These are phyloP conservation scores for Gopherus evgoodei DNA, from an alignment of 2,113 vertebrate genomes.

Conservation along the genomic window DNA sequence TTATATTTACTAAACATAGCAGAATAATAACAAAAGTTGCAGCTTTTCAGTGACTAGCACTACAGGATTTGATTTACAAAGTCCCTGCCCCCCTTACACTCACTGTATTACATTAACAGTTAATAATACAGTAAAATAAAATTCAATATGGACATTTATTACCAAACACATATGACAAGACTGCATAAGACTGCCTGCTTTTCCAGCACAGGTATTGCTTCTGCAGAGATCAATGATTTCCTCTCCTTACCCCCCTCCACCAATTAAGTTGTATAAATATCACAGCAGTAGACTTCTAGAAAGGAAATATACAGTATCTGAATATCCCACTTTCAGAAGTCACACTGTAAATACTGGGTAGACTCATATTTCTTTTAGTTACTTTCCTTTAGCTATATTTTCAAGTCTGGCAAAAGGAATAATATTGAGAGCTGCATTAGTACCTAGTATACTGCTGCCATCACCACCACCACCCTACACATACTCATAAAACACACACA, in stretches of 20 bases:
- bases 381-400: constrained; percentile 51
- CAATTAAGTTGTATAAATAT: constrained; percentile 52
- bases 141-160: constrained; percentile 50
- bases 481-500: constrained; percentile 31
- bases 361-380: constrained; percentile 33
- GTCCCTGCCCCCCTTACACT: constrained; percentile 46
- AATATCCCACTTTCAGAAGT: constrained; percentile 48
- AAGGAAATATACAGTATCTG: not conserved
- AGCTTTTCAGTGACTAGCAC: constrained; percentile 31
- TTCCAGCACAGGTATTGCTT: constrained; percentile 40
- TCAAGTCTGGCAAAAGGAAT: constrained; percentile 40
- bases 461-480: not conserved
- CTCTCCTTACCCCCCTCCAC: not conserved
- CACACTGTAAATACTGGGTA: constrained; percentile 48
- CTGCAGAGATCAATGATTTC: constrained; percentile 27
- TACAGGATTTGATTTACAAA: constrained; percentile 59
- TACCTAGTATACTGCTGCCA: constrained; percentile 15
- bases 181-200: not conserved
- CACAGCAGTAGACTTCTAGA: constrained; percentile 21
- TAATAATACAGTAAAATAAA: constrained; percentile 65
- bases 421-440: constrained; percentile 42
- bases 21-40: constrained; percentile 64
- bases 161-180: constrained; percentile 29
- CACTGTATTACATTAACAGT: constrained; percentile 53
- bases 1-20: constrained; percentile 75